A percentile compares a stretch with the other conserved stretches of the same genome.
Evolutionary conservation across 1,140 invertebrate genomes (phyloP).

Genomic region (Zaprionus nigranus): DNA sequence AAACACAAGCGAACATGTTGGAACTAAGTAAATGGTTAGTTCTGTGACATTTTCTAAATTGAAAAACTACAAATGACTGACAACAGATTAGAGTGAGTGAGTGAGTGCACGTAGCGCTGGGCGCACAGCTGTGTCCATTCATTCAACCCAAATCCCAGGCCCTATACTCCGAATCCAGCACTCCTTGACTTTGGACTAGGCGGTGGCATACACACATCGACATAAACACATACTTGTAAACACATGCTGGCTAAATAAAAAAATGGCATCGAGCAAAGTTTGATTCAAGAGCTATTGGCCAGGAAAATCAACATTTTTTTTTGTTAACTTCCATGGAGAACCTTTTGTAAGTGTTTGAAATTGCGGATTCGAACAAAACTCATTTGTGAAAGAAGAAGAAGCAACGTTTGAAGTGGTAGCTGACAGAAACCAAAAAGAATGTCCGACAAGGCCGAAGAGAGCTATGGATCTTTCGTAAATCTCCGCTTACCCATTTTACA

Average conservation of each 20-base stretch:
- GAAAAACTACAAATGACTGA: conserved; percentile 82
- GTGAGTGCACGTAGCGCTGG: conserved; percentile 53
- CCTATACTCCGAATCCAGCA: conserved; percentile 30
- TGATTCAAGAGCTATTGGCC: conserved; percentile 46
- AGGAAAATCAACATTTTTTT: conserved; percentile 24
- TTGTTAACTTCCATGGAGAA: conserved; percentile 13
- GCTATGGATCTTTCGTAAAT: not conserved
- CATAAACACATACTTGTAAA: conserved; percentile 21
- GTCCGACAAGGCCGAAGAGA: not conserved
- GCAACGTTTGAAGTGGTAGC: conserved; percentile 11
- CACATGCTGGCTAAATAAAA: conserved; percentile 7
- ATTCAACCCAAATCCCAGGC: conserved; percentile 35
- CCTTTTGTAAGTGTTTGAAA: conserved; percentile 25
- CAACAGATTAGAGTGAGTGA: conserved; percentile 71
- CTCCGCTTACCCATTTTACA: too few species aligned
- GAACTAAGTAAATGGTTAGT: conserved; percentile 76
- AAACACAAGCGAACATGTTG: conserved; percentile 30
- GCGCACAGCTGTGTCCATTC: conserved; percentile 60
- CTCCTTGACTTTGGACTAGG: conserved; percentile 54
- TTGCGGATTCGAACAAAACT: conserved; percentile 26
- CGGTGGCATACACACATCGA: conserved; percentile 1
- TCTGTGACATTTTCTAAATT: conserved; percentile 81
- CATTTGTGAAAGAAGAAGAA: conserved; percentile 19
- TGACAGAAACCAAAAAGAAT: conserved; percentile 14
- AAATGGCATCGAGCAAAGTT: conserved; percentile 51